Evolutionary conservation across 2,797 vertebrate species (phyloP).

Genomic region (Peromyscus melanophrys): DNA sequence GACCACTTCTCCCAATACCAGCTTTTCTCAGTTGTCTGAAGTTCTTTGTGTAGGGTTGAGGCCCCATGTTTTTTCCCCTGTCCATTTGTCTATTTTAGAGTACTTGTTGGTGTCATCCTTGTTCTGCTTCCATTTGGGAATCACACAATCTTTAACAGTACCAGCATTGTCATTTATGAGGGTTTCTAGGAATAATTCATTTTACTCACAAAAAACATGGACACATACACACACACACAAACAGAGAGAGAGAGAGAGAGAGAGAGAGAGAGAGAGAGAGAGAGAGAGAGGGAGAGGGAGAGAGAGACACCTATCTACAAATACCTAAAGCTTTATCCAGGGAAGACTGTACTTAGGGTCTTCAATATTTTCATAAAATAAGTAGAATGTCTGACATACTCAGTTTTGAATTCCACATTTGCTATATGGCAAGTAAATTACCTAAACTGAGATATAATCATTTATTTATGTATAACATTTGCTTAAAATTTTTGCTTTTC

Average conservation of each 20-base stretch:
- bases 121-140: background rate
- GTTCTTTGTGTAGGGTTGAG: background rate
- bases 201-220: background rate
- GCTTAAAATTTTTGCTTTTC: background rate
- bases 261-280: no score
- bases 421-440: background rate
- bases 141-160: conserved; percentile 23
- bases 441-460: background rate
- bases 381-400: background rate
- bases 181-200: background rate
- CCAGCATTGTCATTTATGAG: conserved; percentile 31
- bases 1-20: background rate
- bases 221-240: background rate
- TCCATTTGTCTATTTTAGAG: no score
- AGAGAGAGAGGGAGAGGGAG: no score
- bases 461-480: background rate
- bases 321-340: background rate
- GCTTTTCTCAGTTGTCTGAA: background rate
- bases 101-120: background rate
- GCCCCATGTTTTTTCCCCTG: background rate
- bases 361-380: background rate
- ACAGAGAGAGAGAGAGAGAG: no score
- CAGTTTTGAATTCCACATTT: background rate
- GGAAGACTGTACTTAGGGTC: background rate
- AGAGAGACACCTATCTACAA: background rate